Base-by-base conservation (phyloP, 1,140 invertebrate species). In the Meteorus sp. region DNA sequence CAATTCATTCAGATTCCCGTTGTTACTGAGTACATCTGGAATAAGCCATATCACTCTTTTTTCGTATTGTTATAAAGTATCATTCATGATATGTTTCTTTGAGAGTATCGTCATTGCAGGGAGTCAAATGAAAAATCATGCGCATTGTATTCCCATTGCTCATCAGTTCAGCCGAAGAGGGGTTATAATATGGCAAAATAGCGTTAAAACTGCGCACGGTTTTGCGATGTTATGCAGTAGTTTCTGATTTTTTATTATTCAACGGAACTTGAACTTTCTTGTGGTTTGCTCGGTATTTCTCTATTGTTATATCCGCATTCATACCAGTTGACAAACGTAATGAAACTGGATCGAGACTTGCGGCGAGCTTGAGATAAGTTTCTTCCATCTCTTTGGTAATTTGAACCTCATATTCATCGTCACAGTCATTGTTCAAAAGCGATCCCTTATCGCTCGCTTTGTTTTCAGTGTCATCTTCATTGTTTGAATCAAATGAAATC, bases 351-450 rank as follows among this genome's bases (percentile, higher is more conserved):
- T 78, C 74, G 15, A 80, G 58, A 60, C 75, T 77, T 1, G 76
- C 78, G 3, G 78, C 73, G 11, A 80, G 57, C 58, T 78, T 80
- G 19, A 78, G 47, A 66, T 80, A 80, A 41, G 73, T 78, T 27
- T 80, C 78, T 25, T 80, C 75, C 74, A 80, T 77, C 47, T 78
- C 74, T 59, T 76, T 76, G 15, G 78, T 78, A 6, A 78, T 70
- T 37, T 78, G 75, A 0, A 75, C 68, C 31, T 78, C 74, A 19
- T 68, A 68, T 43, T 64, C 60, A 1, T 60, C 13, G 31, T 67
- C 56, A 0, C 3, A 13, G 39, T 62, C 59, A 9, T 62, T 59
- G 1, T 53, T 44, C 5, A 9, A 9, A 22, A 45, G 27, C n/a
- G 27, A 4, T n/a, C n/a, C n/a, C n/a, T n/a, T n/a, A n/a, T n/a